Evolutionary conservation across 2,113 vertebrate species (phyloP).

Genomic region (Scomber scombrus): DNA sequence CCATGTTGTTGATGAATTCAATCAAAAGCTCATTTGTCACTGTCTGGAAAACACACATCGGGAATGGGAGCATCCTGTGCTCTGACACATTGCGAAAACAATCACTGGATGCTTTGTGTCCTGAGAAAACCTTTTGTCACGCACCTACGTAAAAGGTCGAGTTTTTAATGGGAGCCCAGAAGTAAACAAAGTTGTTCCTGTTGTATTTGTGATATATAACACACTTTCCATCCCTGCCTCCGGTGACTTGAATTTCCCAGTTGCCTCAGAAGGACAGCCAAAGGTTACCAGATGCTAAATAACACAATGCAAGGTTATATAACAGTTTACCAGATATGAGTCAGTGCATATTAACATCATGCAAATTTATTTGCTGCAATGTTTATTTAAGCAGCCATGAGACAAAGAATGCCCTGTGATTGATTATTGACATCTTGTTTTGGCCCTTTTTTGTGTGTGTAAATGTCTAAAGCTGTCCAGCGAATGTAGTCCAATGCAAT

Average conservation of each 20-base stretch:
- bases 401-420: background rate
- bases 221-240: conserved; percentile 67
- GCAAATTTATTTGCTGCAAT: conserved; percentile 4
- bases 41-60: conserved; percentile 40
- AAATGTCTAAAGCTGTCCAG: background rate
- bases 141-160: conserved; percentile 12
- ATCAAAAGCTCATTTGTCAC: conserved; percentile 67
- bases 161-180: conserved; percentile 34
- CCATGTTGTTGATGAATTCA: conserved; percentile 69
- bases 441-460: background rate
- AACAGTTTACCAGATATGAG: conserved; percentile 59
- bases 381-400: background rate
- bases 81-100: conserved; percentile 47
- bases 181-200: conserved; percentile 66
- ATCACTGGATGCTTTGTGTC: conserved; percentile 26
- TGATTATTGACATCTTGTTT: conserved; percentile 18
- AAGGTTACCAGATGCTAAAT: conserved; percentile 78
- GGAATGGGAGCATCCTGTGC: conserved; percentile 42
- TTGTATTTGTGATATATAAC: conserved; percentile 64
- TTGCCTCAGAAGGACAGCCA: conserved; percentile 65
- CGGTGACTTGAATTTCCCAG: conserved; percentile 66
- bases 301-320: conserved; percentile 64
- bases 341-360: conserved; percentile 38
- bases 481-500: background rate
- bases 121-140: conserved; percentile 59